Base-by-base conservation (phyloP, 2,888 invertebrate species). In the Choristoneura rosaceana region DNA sequence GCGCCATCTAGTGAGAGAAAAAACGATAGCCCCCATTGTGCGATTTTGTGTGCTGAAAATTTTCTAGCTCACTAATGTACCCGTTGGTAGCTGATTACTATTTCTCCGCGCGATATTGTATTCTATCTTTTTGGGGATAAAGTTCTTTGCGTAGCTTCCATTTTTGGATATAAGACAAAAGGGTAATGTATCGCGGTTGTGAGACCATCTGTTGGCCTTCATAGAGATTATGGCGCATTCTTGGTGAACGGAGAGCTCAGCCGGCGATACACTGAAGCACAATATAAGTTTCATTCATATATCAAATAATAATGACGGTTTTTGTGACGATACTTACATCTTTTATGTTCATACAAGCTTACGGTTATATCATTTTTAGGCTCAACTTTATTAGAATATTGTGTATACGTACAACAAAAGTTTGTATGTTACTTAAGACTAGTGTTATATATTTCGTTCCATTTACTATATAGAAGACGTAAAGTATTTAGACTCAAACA, bases 171-270 rank as follows among this genome's bases (percentile, higher is more conserved):
- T 87, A 88, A 89, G 87, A 90, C 89, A 88, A 87, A 90, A 87
- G 88, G 87, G 87, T 90, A 91, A 91, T 90, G 90, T 86, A 81
- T 84, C 81, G 84, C 76, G 84, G 87, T 84, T 85, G 84, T 79
- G 87, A 84, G 87, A 90, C 86, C 91, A 91, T 91, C 92, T 91
- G 91, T 84, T 88, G 87, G 88, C 87, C 84, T 87, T 88, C 82
- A 81, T 83, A 87, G 88, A 89, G 90, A 90, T 91, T 90, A 91
- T 81, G 84, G 83, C 81, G 84, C 83, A 84, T 84, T 87, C 88
- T 88, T 85, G 86, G 80, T 80, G 82, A 77, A 63, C 74, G 52
- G 15, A 9, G 14, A 5, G 79, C 80, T 77, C 79, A 76, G 81
- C 80, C 78, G 82, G 84, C 74, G 85, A 76, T 81, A 84, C 84